Conservation (phyloP, 2,113 vertebrate genomes). For the Psammodynastes pulverulentus region DNA sequence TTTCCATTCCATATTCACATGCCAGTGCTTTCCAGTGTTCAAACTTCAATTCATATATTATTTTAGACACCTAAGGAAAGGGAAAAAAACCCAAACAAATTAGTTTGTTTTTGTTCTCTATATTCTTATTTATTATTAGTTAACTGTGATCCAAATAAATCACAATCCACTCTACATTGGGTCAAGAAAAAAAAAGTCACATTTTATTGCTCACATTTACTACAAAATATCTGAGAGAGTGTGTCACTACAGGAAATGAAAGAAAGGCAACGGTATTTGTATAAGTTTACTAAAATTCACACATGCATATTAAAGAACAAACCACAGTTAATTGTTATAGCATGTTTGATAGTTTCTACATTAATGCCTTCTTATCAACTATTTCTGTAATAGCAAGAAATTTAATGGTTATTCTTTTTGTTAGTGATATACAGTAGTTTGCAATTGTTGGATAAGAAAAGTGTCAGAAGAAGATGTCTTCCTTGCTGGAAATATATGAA, state of each 20-base stretch:
- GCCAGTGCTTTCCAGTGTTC: not conserved
- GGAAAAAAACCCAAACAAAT: not conserved
- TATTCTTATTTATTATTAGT: not conserved
- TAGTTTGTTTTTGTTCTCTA: conserved; percentile 5
- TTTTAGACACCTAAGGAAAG: conserved; percentile 48
- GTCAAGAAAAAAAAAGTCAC: not conserved
- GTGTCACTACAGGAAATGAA: not conserved
- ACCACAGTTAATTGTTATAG: not conserved
- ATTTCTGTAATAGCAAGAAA: not conserved
- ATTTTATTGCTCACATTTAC: not conserved
- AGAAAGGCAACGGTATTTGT: not conserved
- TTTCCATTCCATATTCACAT: not conserved
- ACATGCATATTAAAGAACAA: not conserved
- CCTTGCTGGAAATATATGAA: not conserved
- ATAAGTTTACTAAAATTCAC: not conserved
- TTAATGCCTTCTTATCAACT: not conserved
- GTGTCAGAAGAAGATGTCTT: not conserved
- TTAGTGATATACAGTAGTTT: not conserved
- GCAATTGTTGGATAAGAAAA: not conserved
- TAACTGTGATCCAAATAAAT: not conserved
- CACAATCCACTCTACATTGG: not conserved
- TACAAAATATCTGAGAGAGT: not conserved
- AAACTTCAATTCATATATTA: conserved; percentile 28
- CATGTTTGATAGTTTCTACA: not conserved
- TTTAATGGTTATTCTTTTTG: not conserved